phyloP scores from a whole-genome alignment of 2,888 invertebrate genomes.

The Synanthedon vespiformis region DNA sequence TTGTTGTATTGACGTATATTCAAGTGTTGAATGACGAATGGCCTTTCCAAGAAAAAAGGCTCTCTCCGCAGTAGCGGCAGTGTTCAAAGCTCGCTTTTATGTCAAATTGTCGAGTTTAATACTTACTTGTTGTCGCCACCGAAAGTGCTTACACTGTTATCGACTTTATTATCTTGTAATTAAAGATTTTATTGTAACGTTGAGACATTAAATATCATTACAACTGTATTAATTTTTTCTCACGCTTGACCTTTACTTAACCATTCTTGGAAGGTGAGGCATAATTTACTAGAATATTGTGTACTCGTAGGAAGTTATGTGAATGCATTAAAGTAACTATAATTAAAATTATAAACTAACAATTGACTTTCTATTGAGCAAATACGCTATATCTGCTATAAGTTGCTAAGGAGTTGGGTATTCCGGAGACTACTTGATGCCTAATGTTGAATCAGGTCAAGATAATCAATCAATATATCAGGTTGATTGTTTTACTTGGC shows the following conservation, averaged over 20 bases:
- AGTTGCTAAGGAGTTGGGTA: too few relatives aligned
- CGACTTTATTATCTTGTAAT: neutral
- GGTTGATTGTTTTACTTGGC: too few relatives aligned
- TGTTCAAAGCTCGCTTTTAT: conserved; percentile 21
- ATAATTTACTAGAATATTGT: too few relatives aligned
- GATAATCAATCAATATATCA: too few relatives aligned
- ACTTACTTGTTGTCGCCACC: neutral
- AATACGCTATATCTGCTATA: too few relatives aligned
- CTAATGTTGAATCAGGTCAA: too few relatives aligned
- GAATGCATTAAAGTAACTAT: too few relatives aligned
- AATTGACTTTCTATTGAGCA: too few relatives aligned
- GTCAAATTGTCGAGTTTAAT: neutral
- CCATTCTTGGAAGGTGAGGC: neutral
- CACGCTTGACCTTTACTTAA: neutral
- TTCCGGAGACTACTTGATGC: too few relatives aligned
- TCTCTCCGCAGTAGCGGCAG: conserved; percentile 44
- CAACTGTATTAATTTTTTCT: neutral
- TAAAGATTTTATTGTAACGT: neutral
- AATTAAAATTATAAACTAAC: too few relatives aligned
- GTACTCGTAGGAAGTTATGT: too few relatives aligned
- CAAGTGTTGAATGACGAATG: neutral
- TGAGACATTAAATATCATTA: neutral
- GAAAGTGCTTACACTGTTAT: neutral
- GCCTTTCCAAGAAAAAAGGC: conserved; percentile 47
- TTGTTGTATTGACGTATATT: neutral